These are phyloP conservation scores for Myxocyprinus asiaticus DNA, from an alignment of 2,113 vertebrate genomes.

Conservation along the genomic window DNA sequence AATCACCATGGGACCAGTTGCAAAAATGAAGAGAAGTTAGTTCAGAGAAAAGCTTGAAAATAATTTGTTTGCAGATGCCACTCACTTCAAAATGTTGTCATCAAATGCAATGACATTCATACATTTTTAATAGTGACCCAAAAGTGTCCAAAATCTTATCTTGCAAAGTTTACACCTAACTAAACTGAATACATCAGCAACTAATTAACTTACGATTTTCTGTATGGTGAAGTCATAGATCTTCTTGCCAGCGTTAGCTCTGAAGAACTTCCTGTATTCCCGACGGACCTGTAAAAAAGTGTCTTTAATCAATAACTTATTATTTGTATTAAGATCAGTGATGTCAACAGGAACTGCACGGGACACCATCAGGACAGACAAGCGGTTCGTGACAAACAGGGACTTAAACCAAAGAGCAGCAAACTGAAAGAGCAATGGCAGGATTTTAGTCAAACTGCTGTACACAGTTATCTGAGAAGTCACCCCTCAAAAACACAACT, in stretches of 20 bases:
- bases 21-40: too few species aligned
- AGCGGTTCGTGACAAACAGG: conserved; percentile 63
- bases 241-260: conserved; percentile 95
- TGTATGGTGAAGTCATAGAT: conserved; percentile 95
- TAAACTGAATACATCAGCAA: background rate
- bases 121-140: too few species aligned
- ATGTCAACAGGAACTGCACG: conserved; percentile 14
- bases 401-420: background rate
- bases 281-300: conserved; percentile 84
- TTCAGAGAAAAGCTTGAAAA: too few species aligned
- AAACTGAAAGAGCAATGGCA: background rate
- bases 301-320: conserved; percentile 34
- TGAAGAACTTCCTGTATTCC: conserved; percentile 97
- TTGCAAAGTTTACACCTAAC: background rate
- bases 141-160: background rate
- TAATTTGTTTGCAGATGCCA: too few species aligned
- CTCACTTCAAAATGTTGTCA: too few species aligned
- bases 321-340: background rate
- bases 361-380: conserved; percentile 48
- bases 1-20: too few species aligned
- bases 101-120: too few species aligned
- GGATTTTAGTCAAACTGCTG: too few species aligned
- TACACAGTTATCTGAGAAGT: too few species aligned
- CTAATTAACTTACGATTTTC: conserved; percentile 87
- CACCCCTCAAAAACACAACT: too few species aligned